phyloP scores from a whole-genome alignment of 2,888 invertebrate genomes.

The Eudasyphora cyanicolor region DNA sequence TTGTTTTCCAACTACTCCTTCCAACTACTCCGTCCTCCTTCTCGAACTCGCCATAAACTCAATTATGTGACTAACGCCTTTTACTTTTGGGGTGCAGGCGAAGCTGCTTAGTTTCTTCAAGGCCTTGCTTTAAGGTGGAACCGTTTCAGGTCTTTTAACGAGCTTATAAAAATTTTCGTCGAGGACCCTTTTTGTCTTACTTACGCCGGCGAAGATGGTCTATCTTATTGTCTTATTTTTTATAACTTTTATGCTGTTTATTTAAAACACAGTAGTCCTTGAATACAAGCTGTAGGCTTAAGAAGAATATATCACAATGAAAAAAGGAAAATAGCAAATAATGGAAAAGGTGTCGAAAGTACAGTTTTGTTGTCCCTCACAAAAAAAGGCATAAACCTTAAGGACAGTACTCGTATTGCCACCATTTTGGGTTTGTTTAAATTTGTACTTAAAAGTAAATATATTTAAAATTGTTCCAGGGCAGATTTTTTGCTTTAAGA shows the following conservation, averaged over 20 bases:
- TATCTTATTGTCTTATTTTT: conserved; percentile 42
- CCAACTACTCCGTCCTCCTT: neutral
- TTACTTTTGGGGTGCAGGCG: neutral
- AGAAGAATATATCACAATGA: neutral
- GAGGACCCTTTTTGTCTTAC: neutral
- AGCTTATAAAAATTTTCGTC: conserved; percentile 25
- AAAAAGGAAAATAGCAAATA: neutral
- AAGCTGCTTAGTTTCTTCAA: no score
- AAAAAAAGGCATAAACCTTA: no score
- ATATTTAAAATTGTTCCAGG: neutral
- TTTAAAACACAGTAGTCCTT: conserved; percentile 35
- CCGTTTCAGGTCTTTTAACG: conserved; percentile 21
- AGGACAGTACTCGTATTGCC: neutral
- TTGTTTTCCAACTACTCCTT: no score
- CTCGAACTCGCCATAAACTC: neutral
- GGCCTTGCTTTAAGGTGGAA: no score
- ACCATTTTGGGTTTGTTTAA: conserved; percentile 2
- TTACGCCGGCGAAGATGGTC: neutral
- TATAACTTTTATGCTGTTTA: conserved; percentile 29
- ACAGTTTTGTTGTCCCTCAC: no score
- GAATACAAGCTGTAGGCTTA: neutral
- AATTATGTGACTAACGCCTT: neutral
- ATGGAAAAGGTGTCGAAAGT: conserved; percentile 1
- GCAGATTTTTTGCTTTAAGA: neutral
- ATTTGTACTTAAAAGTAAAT: conserved; percentile 11